Conservation (phyloP, 2,888 invertebrate genomes). For the Morinoia aosen region DNA sequence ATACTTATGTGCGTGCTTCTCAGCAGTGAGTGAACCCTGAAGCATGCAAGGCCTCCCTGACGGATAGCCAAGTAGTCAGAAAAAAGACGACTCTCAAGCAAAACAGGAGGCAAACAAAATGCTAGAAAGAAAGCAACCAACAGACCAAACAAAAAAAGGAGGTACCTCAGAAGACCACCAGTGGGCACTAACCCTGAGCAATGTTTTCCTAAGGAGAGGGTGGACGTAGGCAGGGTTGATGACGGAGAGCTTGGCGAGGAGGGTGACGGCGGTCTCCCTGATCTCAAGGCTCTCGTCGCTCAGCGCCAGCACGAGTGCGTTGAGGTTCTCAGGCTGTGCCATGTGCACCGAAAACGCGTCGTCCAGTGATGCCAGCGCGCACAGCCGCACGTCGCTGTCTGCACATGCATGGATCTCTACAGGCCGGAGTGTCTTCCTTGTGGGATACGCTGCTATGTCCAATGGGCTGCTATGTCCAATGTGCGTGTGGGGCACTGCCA, state of each 20-base stretch:
- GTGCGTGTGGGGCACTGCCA: too few relatives aligned
- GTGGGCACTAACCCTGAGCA: conserved; percentile 78
- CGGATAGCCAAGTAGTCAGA: too few relatives aligned
- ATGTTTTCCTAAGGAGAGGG: conserved; percentile 92
- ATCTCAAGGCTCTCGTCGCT: conserved; percentile 96
- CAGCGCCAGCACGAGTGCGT: conserved; percentile 92
- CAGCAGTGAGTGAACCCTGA: too few relatives aligned
- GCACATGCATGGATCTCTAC: not conserved
- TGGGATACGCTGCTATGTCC: too few relatives aligned
- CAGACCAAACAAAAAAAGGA: not conserved
- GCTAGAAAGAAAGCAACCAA: not conserved
- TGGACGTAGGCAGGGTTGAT: conserved; percentile 99
- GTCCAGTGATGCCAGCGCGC: conserved; percentile 91
- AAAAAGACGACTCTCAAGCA: not conserved
- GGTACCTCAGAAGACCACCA: not conserved
- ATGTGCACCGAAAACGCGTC: conserved; percentile 93
- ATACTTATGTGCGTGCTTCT: too few relatives aligned
- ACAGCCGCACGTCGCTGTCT: conserved; percentile 93
- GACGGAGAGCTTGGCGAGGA: conserved; percentile 90
- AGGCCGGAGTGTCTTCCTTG: not conserved
- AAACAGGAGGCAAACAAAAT: not conserved
- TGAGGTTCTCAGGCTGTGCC: conserved; percentile 95
- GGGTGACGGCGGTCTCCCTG: conserved; percentile 92
- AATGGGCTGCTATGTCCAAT: too few relatives aligned
- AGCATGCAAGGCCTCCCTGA: too few relatives aligned